Conservation (phyloP, 2,797 vertebrate species). For the Pyrrhura leucotis region DNA sequence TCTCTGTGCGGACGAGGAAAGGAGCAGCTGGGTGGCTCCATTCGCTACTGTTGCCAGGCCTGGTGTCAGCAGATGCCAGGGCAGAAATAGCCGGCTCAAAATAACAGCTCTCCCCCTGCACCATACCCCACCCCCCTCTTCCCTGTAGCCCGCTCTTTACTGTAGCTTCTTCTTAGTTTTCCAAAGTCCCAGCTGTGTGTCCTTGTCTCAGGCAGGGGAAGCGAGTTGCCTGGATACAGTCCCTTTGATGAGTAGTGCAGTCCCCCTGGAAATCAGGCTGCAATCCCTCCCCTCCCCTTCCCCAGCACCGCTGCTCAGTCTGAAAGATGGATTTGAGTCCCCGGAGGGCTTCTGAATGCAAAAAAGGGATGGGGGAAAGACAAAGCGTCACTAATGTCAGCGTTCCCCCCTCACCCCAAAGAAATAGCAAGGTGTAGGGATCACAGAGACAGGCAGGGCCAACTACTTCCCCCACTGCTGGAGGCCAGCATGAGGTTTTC, state of each 20-base stretch:
- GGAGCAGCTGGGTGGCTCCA: background rate
- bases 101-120: conserved; percentile 30
- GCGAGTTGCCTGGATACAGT: conserved; percentile 84
- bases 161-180: conserved; percentile 54
- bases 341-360: background rate
- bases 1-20: background rate
- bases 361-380: background rate
- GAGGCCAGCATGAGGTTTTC: background rate
- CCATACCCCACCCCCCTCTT: background rate
- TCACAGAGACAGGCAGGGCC: background rate
- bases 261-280: conserved; percentile 56
- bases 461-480: background rate
- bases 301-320: background rate
- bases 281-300: background rate
- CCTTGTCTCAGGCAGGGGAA: conserved; percentile 75
- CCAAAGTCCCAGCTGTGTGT: conserved; percentile 75
- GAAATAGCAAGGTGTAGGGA: background rate
- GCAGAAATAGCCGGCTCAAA: conserved; percentile 75
- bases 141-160: background rate
- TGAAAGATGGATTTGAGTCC: conserved; percentile 16
- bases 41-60: background rate
- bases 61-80: background rate
- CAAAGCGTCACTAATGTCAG: background rate
- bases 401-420: background rate
- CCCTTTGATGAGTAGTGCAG: conserved; percentile 71